Conservation (phyloP, 2,888 invertebrate species). For the Leucozona laternaria region DNA sequence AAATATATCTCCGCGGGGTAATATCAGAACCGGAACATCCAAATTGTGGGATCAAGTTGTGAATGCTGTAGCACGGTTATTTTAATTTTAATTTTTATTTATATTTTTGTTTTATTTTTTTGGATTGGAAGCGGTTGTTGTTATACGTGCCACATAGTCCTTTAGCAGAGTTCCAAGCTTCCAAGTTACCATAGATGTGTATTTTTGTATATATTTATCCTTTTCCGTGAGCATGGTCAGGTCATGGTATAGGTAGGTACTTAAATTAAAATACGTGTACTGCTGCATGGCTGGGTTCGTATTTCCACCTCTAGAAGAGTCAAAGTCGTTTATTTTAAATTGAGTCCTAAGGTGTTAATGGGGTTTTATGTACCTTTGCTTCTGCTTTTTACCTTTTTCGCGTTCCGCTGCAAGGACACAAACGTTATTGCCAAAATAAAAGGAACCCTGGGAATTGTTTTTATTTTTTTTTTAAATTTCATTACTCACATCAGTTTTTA, state of each 20-base stretch:
- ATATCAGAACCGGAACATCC: conserved; percentile 60
- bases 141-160: neutral
- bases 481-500: conserved; percentile 43
- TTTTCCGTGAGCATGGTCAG: neutral
- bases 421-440: conserved; percentile 49
- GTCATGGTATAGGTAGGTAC: conserved; percentile 41
- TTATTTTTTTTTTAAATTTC: conserved; percentile 62
- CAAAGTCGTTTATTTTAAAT: conserved; percentile 74
- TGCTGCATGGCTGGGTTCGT: conserved; percentile 38
- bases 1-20: conserved; percentile 63
- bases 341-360: conserved; percentile 75
- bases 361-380: conserved; percentile 61
- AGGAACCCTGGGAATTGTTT: conserved; percentile 38
- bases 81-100: conserved; percentile 12
- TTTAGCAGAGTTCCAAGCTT: neutral
- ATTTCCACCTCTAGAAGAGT: conserved; percentile 57
- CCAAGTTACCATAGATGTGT: neutral
- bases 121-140: conserved; percentile 1
- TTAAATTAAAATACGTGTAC: conserved; percentile 70
- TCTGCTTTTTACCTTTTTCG: neutral
- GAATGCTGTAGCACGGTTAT: conserved; percentile 47
- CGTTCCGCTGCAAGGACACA: conserved; percentile 21
- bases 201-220: neutral
- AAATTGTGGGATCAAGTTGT: conserved; percentile 60
- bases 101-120: conserved; percentile 6